Evolutionary conservation across 2,888 invertebrate genomes (phyloP).

Genomic region (Deilephila porcellus): DNA sequence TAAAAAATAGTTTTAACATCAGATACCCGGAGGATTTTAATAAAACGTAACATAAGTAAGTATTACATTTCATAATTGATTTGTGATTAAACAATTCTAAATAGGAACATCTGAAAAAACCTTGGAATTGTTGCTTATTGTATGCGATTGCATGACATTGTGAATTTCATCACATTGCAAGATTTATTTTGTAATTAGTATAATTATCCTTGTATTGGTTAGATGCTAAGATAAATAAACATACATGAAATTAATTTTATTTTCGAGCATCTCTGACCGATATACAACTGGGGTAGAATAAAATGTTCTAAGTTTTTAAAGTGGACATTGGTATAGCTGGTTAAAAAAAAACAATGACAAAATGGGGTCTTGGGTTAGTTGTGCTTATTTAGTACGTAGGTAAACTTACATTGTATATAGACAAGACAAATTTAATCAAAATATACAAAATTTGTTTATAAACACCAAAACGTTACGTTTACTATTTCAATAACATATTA

Average conservation of each 20-base stretch:
- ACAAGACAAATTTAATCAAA: conserved; percentile 35
- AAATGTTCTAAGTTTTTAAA: not conserved
- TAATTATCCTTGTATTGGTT: no score
- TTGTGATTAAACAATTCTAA: not conserved
- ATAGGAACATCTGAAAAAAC: no score
- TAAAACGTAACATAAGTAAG: not conserved
- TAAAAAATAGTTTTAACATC: conserved; percentile 21
- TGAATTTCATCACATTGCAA: no score
- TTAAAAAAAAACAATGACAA: not conserved
- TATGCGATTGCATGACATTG: no score
- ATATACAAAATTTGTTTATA: conserved; percentile 40
- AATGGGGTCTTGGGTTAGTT: conserved; percentile 11
- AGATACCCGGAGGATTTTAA: conserved; percentile 11
- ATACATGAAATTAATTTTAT: not conserved
- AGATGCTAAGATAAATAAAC: not conserved
- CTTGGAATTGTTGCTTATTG: no score
- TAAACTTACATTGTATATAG: not conserved
- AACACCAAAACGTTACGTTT: conserved; percentile 29
- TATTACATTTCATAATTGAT: not conserved
- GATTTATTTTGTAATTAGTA: no score
- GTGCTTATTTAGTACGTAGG: conserved; percentile 9
- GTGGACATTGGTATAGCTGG: no score
- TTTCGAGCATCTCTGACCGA: not conserved
- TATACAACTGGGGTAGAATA: not conserved
- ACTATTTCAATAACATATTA: conserved; percentile 33